Percentiles rank a stretch among this genome's conserved stretches.
These are phyloP conservation scores for Pitangus sulphuratus DNA, from an alignment of 2,797 vertebrate species.

Conservation along the genomic window DNA sequence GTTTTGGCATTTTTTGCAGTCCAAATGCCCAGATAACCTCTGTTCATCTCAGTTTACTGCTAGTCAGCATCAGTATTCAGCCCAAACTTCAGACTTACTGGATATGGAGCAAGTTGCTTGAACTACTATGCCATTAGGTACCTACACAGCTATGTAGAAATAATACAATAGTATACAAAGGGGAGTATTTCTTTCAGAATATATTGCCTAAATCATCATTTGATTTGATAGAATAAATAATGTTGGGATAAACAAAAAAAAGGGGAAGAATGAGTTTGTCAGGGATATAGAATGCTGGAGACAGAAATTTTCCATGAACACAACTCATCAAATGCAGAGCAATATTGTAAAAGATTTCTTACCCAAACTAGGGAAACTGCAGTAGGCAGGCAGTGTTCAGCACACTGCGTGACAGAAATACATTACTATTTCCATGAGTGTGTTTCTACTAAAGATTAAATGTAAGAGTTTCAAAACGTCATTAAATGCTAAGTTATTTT, in stretches of 20 bases:
- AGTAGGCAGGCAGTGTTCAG: neutral
- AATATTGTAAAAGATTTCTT: neutral
- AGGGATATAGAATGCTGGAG: neutral
- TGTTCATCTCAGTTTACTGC: neutral
- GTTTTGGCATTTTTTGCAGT: neutral
- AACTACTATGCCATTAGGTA: neutral
- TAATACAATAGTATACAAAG: neutral
- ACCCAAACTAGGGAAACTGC: neutral
- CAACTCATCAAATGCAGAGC: neutral
- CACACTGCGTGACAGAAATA: conserved; percentile 2
- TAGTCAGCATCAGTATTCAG: neutral
- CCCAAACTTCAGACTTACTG: neutral
- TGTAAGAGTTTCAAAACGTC: neutral
- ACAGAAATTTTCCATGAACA: neutral
- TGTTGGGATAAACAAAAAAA: neutral
- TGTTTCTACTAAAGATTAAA: conserved; percentile 44
- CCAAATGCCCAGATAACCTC: neutral
- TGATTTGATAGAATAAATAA: neutral
- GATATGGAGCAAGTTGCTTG: neutral
- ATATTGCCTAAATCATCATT: neutral
- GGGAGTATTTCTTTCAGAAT: neutral
- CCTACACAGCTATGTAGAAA: neutral
- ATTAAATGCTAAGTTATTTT: conserved; percentile 32
- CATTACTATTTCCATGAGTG: neutral
- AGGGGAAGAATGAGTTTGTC: neutral